Percentiles rank a stretch among this genome's conserved stretches.
Evolutionary conservation across 1,140 invertebrate species (phyloP).

Genomic region (Philotrypesis tridentata): DNA sequence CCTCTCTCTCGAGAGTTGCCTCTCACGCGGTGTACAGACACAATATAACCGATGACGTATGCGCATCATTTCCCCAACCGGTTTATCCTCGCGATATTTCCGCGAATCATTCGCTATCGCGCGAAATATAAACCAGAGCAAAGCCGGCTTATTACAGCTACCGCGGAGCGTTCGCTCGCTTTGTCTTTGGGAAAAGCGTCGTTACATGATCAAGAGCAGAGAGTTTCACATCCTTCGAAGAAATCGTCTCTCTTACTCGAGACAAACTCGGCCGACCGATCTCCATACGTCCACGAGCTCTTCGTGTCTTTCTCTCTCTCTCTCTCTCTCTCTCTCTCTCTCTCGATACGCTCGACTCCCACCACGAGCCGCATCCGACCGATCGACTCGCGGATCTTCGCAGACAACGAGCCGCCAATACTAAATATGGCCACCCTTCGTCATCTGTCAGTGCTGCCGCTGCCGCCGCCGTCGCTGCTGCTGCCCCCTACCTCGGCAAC

Average conservation of each 20-base stretch:
- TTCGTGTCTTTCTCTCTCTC: too few species aligned
- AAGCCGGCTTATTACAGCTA: too few species aligned
- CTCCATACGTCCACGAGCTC: background rate
- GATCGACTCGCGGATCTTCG: background rate
- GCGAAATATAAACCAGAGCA: background rate
- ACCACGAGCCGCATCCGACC: background rate
- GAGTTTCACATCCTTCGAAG: background rate
- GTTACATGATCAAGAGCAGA: background rate
- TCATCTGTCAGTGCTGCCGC: conserved; percentile 50
- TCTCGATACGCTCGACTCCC: background rate
- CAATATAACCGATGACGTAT: background rate
- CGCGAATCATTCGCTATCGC: background rate
- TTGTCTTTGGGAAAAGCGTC: background rate
- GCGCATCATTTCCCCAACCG: background rate
- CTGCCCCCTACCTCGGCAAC: background rate
- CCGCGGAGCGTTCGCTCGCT: background rate
- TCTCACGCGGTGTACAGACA: too few species aligned
- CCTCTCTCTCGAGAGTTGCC: background rate
- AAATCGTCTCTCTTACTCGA: too few species aligned
- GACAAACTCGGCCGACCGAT: background rate
- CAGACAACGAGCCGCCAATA: conserved; percentile 50
- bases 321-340: too few species aligned
- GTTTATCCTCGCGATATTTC: background rate
- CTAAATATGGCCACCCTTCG: conserved; percentile 62
- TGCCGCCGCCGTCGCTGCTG: background rate